Evolutionary conservation across 1,140 invertebrate species (phyloP).

Genomic region (Camponotus pennsylvanicus): DNA sequence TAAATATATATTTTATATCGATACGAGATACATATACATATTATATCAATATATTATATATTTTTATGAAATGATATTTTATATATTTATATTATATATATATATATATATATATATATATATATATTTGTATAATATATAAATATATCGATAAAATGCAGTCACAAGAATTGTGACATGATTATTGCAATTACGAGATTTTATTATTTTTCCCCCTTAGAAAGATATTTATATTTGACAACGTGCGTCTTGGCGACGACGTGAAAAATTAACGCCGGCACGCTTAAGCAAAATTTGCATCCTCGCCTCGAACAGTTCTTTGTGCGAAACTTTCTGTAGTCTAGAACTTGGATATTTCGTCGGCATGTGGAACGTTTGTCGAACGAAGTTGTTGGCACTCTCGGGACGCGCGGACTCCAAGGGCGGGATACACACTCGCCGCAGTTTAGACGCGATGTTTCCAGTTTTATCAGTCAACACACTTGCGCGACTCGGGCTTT

Average conservation of each 20-base stretch:
- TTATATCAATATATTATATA: not conserved
- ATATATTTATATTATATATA: not conserved
- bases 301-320: constrained; percentile 6
- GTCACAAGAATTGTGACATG: not conserved
- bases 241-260: not conserved
- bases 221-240: not conserved
- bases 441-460: constrained; percentile 73
- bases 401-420: constrained; percentile 57
- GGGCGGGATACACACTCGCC: constrained; percentile 57
- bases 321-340: constrained; percentile 16
- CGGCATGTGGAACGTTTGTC: constrained; percentile 43
- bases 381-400: constrained; percentile 70
- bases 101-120: not conserved
- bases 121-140: too few species aligned
- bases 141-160: not conserved
- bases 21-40: not conserved
- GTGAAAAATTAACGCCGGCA: constrained; percentile 2
- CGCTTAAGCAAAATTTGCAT: not conserved
- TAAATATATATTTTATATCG: not conserved
- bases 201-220: not conserved
- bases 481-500: constrained; percentile 71
- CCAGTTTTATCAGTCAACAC: constrained; percentile 76
- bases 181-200: not conserved
- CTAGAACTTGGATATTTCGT: constrained; percentile 41
- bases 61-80: not conserved